phyloP scores from a whole-genome alignment of 2,888 invertebrate species.

The Agrochola macilenta region DNA sequence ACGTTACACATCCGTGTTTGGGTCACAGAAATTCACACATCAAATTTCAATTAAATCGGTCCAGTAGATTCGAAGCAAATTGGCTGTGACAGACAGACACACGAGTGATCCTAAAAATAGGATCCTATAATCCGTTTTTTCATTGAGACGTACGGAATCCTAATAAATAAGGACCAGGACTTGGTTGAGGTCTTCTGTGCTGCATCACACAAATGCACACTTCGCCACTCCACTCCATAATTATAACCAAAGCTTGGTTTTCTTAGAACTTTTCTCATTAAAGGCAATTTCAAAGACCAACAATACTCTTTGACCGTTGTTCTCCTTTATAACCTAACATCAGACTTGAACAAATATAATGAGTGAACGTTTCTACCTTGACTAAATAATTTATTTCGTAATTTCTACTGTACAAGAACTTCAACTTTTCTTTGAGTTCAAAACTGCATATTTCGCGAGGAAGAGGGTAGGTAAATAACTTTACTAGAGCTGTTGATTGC shows the following conservation, averaged over 20 bases:
- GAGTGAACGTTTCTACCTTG: background rate
- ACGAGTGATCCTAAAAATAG: too few relatives aligned
- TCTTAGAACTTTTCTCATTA: conserved; percentile 21
- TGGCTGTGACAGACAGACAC: too few relatives aligned
- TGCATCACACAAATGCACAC: too few relatives aligned
- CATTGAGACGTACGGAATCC: too few relatives aligned
- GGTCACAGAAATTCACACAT: too few relatives aligned
- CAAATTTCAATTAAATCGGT: too few relatives aligned
- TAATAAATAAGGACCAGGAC: too few relatives aligned
- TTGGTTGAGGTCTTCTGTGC: too few relatives aligned
- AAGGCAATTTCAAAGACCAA: conserved; percentile 15
- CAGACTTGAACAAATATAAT: background rate
- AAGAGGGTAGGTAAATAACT: conserved; percentile 29
- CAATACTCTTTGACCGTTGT: background rate
- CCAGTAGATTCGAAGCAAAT: too few relatives aligned
- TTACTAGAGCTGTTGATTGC: conserved; percentile 28
- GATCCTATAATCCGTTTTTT: too few relatives aligned
- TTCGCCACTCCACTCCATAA: too few relatives aligned
- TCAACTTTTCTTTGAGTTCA: conserved; percentile 28
- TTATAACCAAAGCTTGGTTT: background rate
- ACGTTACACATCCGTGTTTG: too few relatives aligned
- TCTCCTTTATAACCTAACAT: background rate
- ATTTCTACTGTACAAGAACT: conserved; percentile 13
- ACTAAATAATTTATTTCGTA: conserved; percentile 9
- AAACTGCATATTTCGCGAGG: conserved; percentile 15